These are phyloP conservation scores for Nebria ingens DNA, from an alignment of 1,140 invertebrate genomes.

Conservation along the genomic window DNA sequence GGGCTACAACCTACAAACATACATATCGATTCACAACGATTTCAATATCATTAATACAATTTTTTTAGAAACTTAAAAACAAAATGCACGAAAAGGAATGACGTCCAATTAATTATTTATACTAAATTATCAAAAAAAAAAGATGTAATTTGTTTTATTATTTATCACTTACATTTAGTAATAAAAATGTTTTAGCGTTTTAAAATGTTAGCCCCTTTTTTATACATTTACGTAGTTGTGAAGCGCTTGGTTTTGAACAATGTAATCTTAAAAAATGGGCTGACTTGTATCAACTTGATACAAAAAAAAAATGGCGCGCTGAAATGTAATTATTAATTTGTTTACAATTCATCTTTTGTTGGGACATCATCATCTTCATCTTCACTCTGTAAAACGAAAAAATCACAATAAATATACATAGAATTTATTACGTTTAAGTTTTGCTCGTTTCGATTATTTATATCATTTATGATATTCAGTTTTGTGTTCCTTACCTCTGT, in stretches of 20 bases:
- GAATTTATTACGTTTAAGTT: too few species aligned
- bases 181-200: background rate
- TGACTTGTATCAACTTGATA: background rate
- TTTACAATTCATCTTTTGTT: conserved; percentile 58
- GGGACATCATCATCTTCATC: conserved; percentile 53
- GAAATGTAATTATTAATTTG: background rate
- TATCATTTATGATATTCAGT: background rate
- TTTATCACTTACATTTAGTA: conserved; percentile 5
- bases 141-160: too few species aligned
- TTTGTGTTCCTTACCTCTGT: conserved; percentile 46
- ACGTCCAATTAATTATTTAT: conserved; percentile 6
- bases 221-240: too few species aligned
- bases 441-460: too few species aligned
- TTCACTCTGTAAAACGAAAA: conserved; percentile 25
- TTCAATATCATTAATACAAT: too few species aligned
- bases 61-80: too few species aligned
- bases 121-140: conserved; percentile 1
- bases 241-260: too few species aligned
- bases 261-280: too few species aligned
- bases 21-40: background rate
- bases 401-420: too few species aligned
- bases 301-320: background rate
- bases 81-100: conserved; percentile 5
- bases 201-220: background rate
- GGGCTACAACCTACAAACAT: too few species aligned